Percentiles rank a stretch among this genome's conserved stretches.
Evolutionary conservation across 2,797 vertebrate genomes (phyloP).

Genomic region (Myripristis murdjan): DNA sequence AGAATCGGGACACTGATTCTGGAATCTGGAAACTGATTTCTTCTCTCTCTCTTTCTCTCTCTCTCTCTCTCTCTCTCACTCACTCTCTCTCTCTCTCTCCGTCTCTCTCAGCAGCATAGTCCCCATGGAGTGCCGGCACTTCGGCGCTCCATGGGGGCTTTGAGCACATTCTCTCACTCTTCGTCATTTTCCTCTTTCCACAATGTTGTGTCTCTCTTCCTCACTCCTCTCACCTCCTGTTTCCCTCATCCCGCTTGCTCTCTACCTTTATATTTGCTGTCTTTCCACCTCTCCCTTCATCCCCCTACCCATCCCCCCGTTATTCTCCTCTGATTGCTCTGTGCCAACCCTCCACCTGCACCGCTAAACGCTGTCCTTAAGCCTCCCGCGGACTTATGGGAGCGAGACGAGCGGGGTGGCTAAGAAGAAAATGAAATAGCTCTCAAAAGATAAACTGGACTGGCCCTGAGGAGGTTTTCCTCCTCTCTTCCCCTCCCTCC

Average conservation of each 20-base stretch:
- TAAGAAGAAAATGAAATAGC: constrained; percentile 66
- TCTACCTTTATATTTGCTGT: constrained; percentile 35
- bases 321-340: constrained; percentile 62
- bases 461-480: constrained; percentile 44
- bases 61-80: constrained; percentile 7
- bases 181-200: constrained; percentile 65
- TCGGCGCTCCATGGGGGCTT: constrained; percentile 33
- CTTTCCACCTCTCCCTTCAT: constrained; percentile 24
- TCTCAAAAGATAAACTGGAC: constrained; percentile 66
- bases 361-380: constrained; percentile 59
- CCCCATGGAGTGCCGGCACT: constrained; percentile 46
- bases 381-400: constrained; percentile 52
- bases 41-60: constrained; percentile 51
- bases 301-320: constrained; percentile 8
- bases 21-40: no score
- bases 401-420: constrained; percentile 36
- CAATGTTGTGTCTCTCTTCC: no score
- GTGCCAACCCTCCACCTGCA: constrained; percentile 58
- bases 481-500: constrained; percentile 19
- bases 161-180: no score
- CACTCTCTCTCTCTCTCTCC: constrained; percentile 33
- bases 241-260: constrained; percentile 45
- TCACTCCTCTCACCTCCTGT: no score
- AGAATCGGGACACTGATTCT: no score
- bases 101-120: constrained; percentile 20